Base-by-base conservation (phyloP, 1,140 invertebrate genomes). In the Formica selysi region DNA sequence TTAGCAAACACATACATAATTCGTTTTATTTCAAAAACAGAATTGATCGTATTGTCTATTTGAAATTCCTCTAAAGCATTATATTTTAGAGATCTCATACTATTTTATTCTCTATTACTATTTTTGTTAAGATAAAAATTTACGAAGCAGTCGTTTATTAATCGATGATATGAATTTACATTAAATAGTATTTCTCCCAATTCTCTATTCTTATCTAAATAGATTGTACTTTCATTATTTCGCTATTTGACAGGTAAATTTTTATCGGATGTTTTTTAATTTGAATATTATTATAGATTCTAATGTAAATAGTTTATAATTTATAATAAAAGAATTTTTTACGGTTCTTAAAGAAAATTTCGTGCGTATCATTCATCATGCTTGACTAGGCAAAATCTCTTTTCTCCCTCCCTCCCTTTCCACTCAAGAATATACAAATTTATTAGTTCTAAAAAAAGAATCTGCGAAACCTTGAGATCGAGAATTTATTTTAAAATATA, bases 401-500 rank as follows among this genome's bases (percentile, higher is more conserved):
- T 13, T 44, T 48, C 44, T 4, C 44, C 7, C 6, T 32, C 2
- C 5, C 5, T 8, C n/a, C 6, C 3, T 22, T n/a, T 10, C n/a
- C 7, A 26, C 10, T 22, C 2, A 41, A 32, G 6, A 19, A 78
- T 44, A 78, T 26, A 44, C 16, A 4, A 26, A 76, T 54, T 38
- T 26, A 54, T 7, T 32, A 38, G 19, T 22, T 61, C 32, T 6
- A 32, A 41, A 10, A 0, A 26, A 19, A 57, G 19, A 41, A 41
- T 19, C 13, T 19, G 26, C 2, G 22, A 80, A 80, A 57, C 22
- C 65, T 71, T 80, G 78, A 80, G 36, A 41, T 38, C 65, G 22
- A 38, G 65, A 80, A 48, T 80, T 80, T 44, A 70, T 80, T 78
- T 32, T 59, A 80, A 80, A 80, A 71, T 51, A 38, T 68, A 71